These are phyloP conservation scores for Aurelia sp. DNA, from an alignment of 30 jellyfish, hydroid and myxozoan genomes.

Conservation along the genomic window DNA sequence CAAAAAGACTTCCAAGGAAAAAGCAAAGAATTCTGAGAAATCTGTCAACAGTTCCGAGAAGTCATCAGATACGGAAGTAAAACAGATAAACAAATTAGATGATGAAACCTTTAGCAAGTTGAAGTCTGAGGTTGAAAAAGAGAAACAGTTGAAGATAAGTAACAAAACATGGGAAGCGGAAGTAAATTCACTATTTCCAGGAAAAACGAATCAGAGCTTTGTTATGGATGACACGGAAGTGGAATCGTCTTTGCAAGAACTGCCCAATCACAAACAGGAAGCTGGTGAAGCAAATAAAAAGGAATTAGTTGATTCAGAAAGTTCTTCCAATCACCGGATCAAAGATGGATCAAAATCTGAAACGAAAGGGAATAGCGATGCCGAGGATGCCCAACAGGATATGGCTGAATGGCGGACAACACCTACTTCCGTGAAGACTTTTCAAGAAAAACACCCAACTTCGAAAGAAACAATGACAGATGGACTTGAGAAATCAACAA, in stretches of 20 bases:
- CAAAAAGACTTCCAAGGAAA: neutral
- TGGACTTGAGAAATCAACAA: constrained; percentile 35
- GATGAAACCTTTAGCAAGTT: constrained; percentile 32
- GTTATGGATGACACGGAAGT: neutral
- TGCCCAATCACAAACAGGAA: neutral
- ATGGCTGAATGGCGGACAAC: constrained; percentile 25
- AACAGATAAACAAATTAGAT: constrained; percentile 4
- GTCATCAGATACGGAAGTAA: neutral
- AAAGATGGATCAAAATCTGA: neutral
- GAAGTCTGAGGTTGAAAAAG: constrained; percentile 29
- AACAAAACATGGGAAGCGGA: constrained; percentile 78
- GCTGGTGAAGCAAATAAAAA: neutral
- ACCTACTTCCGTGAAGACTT: neutral
- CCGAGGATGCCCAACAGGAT: neutral
- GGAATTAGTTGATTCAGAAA: neutral
- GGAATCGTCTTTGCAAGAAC: constrained; percentile 2
- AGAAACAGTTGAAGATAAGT: constrained; percentile 6
- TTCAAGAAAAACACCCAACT: constrained; percentile 18
- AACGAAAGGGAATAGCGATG: neutral
- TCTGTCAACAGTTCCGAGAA: neutral
- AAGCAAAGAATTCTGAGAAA: neutral
- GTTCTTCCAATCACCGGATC: neutral
- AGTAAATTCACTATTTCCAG: constrained; percentile 62
- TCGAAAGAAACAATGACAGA: constrained; percentile 61
- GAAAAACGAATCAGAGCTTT: neutral